Evolutionary conservation across 64 coral and sea anemone genomes (phyloP), one percentile per base, ranked within the genome.

Genomic region (Pocillopora verrucosa): DNA sequence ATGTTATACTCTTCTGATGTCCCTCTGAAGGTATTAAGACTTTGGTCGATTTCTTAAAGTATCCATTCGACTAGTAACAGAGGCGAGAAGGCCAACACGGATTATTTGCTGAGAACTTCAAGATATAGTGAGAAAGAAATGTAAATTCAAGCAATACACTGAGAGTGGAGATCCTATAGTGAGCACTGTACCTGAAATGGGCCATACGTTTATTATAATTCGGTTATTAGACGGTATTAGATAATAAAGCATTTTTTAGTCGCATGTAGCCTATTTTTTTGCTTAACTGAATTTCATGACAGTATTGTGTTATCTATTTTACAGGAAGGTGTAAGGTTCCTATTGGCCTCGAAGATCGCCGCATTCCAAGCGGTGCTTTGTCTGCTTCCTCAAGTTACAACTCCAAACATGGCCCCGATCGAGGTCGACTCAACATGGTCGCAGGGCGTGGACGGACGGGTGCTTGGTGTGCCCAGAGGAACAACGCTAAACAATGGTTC

Each of bases 271-370:
- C 30, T 30, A 30, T 30, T 30, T 30, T 30, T 30, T 30, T 30
- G 30, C 30, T 22, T 11, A 20, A 24, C n/a, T 9, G 10, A 7
- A 70, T n/a, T 11, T 70, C 25, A 26, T n/a, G 34, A 34, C 34
- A 16, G 78, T 77, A 0, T 77, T 19, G 58, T 63, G 13, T 45
- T 19, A 75, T 61, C 1, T 57, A 0, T 37, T 76, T 25, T 36
- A 9, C 17, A 96, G 94, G 92, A 72, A 34, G 57, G 12, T 93
- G 95, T 62, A 72, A 93, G 56, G 84, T 86, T 37, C 61, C 95
- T 3, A 68, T 97, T 72, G 95, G 95, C 75, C 35, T 90, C 22
- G 91, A 97, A 84, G 95, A 97, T 88, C 76, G 95, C 25, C 92
- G 95, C 25, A 77, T 97, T 22, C 59, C 76, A 65, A 92, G 88